Conservation (phyloP, 1,140 invertebrate species). For the Propsilocerus akamusi region DNA sequence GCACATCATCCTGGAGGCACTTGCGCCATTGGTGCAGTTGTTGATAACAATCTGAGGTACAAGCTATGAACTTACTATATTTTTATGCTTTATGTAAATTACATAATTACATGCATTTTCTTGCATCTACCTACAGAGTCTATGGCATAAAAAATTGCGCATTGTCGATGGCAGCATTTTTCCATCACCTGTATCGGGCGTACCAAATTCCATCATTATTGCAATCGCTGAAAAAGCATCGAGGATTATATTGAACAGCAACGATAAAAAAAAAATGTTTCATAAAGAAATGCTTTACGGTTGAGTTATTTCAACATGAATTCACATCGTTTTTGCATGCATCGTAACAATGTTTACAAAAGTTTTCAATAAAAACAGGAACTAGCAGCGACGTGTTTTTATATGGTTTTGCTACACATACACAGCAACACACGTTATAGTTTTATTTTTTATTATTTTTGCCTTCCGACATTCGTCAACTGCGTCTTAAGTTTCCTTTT, state of each 20-base stretch:
- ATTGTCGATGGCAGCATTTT: conserved; percentile 53
- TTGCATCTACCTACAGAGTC: conserved; percentile 30
- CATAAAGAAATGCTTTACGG: no score
- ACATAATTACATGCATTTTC: conserved; percentile 7
- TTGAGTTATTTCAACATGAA: no score
- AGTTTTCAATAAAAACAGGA: no score
- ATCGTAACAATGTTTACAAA: no score
- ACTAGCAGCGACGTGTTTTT: no score
- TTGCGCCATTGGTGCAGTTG: conserved; percentile 35
- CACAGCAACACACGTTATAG: no score
- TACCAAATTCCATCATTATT: conserved; percentile 45
- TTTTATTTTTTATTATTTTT: no score
- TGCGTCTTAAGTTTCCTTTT: no score
- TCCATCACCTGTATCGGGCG: conserved; percentile 43
- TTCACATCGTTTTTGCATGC: no score
- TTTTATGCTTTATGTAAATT: conserved; percentile 7
- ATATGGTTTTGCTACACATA: no score
- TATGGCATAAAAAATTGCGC: conserved; percentile 35
- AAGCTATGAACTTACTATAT: conserved; percentile 11
- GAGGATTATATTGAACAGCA: conserved; percentile 31
- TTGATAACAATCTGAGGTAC: conserved; percentile 36
- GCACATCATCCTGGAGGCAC: conserved; percentile 49
- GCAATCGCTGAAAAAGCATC: conserved; percentile 44
- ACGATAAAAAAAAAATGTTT: no score
- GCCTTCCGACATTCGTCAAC: no score